Evolutionary conservation across 2,797 vertebrate genomes (phyloP), one percentile per base, ranked within the genome.

Genomic region (Pagetopsis macropterus): DNA sequence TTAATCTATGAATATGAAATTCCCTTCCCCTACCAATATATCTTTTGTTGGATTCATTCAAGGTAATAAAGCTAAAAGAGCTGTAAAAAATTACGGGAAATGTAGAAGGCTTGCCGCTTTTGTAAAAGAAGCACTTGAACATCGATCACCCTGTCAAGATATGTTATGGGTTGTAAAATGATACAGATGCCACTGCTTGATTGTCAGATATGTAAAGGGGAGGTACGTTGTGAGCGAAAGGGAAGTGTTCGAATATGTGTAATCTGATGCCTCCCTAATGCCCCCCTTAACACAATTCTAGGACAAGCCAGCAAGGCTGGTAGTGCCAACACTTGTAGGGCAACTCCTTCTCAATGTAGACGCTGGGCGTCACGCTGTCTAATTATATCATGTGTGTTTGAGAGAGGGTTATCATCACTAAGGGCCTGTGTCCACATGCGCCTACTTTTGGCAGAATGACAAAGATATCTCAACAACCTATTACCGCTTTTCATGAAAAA

Each of bases 281-380:
- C 72, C 64, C 68, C 55, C 17, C 31, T 27, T 27, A 27, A 27
- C 23, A 62, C 52, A 69, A 65, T 75, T 59, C 27, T 56, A 68
- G 69, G 82, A 81, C 83, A 40, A 77, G 49, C 52, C 50, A 64
- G 78, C 41, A 58, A 31, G 55, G 46, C 58, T 72, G 70, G 49
- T 63, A 52, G 63, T 78, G 75, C 83, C 83, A 84, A 76, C 79
- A 85, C 79, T 84, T 89, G 78, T 60, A 81, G 78, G 82, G 70
- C 74, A 65, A 65, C 69, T 77, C 65, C 15, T 21, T 63, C 27
- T 74, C 77, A 51, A 68, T 8, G 14, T 67, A 82, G 59, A 78
- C 65, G 15, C 60, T 31, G 63, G 37, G 58, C 56, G 61, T 57
- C 72, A 40, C 3, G 13, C 66, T 33, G 49, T 50, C 44, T 73